phyloP scores from a whole-genome alignment of 1,140 invertebrate genomes.

The Galendromus occidentalis region DNA sequence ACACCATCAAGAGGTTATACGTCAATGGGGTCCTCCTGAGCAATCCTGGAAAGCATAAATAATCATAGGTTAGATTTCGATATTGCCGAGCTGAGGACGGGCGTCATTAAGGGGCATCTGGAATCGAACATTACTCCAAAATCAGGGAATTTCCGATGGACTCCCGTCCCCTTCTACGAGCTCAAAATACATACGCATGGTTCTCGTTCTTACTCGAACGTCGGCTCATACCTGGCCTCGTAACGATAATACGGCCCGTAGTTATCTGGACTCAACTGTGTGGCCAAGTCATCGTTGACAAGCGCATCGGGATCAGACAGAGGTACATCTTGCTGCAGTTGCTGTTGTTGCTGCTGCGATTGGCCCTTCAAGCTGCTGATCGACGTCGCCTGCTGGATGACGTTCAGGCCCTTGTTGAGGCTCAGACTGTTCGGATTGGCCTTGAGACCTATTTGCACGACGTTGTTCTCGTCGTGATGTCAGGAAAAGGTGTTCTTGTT shows the following conservation, averaged over 20 bases:
- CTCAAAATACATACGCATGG: too few relatives aligned
- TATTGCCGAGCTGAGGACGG: too few relatives aligned
- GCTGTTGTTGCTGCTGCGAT: not conserved
- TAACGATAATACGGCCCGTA: slow-evolving; percentile 10
- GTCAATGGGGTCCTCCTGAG: slow-evolving; percentile 11
- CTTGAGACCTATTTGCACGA: not conserved
- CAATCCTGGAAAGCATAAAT: not conserved
- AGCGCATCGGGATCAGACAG: slow-evolving; percentile 7
- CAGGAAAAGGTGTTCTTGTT: slow-evolving; percentile 11
- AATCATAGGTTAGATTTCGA: too few relatives aligned
- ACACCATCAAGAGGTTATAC: not conserved
- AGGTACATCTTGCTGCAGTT: not conserved
- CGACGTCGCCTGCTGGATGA: slow-evolving; percentile 3
- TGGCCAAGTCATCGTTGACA: not conserved
- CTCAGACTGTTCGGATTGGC: slow-evolving; percentile 7
- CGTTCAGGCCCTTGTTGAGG: slow-evolving; percentile 4
- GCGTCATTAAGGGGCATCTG: too few relatives aligned
- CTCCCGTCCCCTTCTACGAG: too few relatives aligned
- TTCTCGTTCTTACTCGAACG: too few relatives aligned
- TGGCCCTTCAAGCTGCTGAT: slow-evolving; percentile 9
- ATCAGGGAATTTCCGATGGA: too few relatives aligned
- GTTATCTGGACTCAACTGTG: not conserved
- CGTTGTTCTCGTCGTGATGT: slow-evolving; percentile 8
- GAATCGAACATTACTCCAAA: too few relatives aligned
- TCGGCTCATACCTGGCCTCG: not conserved